A percentile compares a stretch with the other conserved stretches of the same genome.
phyloP scores from a whole-genome alignment of 2,888 invertebrate genomes.

The Acronicta leporina region DNA sequence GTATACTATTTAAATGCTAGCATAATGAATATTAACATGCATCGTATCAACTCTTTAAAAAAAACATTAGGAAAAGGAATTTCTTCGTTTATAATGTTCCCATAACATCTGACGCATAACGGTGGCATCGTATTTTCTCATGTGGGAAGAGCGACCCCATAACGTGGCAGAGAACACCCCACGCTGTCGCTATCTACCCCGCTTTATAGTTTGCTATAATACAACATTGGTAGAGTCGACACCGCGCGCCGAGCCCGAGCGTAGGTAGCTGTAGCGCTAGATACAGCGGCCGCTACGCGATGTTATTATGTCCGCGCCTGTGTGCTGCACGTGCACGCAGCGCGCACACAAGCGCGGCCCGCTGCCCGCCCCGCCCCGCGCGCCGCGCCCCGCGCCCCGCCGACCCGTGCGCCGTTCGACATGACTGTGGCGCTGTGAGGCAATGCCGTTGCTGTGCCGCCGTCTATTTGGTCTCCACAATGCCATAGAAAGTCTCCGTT shows the following conservation, averaged over 20 bases:
- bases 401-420: conserved; percentile 71
- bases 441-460: conserved; percentile 86
- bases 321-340: conserved; percentile 72
- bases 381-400: conserved; percentile 54
- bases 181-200: conserved; percentile 80
- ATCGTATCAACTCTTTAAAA: not conserved
- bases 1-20: not conserved
- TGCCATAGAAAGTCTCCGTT: conserved; percentile 88
- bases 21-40: not conserved
- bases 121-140: conserved; percentile 48
- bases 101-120: conserved; percentile 36
- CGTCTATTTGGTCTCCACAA: conserved; percentile 86
- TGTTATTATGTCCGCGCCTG: conserved; percentile 75
- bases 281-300: conserved; percentile 83
- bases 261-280: conserved; percentile 84
- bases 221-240: conserved; percentile 62
- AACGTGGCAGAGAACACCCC: conserved; percentile 72
- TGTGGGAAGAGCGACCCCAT: conserved; percentile 65
- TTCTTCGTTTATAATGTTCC: conserved; percentile 23
- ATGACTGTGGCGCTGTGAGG: conserved; percentile 83
- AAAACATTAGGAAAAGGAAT: conserved; percentile 12
- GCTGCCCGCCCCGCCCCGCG: conserved; percentile 54
- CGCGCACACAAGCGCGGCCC: conserved; percentile 65
- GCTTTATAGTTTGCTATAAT: conserved; percentile 77
- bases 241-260: conserved; percentile 64